These are phyloP conservation scores for Tribolium castaneum DNA, from an alignment of 1,140 invertebrate genomes.

Conservation along the genomic window DNA sequence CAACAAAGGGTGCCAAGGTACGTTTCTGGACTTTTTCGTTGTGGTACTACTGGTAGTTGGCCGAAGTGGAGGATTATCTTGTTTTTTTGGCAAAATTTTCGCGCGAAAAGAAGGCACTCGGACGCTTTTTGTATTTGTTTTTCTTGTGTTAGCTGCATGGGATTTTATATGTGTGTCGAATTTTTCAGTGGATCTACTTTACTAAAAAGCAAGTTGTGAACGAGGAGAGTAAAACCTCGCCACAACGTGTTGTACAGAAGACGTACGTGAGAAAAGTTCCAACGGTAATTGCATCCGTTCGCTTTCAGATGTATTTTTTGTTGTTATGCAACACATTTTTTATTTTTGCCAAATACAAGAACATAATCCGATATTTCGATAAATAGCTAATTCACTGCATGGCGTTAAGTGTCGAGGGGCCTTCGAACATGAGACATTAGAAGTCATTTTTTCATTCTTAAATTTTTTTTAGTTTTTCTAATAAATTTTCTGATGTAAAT, in stretches of 20 bases:
- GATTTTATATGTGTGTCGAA: neutral
- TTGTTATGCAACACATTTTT: neutral
- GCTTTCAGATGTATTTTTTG: neutral
- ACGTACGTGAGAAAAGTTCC: neutral
- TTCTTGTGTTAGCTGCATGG: neutral
- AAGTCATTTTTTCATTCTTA: too few relatives aligned
- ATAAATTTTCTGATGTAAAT: too few relatives aligned
- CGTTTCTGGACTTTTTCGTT: conserved; percentile 52
- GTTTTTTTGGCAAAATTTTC: conserved; percentile 12
- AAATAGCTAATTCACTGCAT: conserved; percentile 21
- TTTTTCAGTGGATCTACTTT: conserved; percentile 25
- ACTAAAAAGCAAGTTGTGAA: conserved; percentile 20
- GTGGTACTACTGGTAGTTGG: conserved; percentile 23
- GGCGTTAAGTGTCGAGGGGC: neutral
- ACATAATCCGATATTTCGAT: neutral
- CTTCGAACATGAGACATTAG: neutral
- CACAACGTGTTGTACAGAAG: conserved; percentile 13
- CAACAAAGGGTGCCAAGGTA: conserved; percentile 68
- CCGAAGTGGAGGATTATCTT: neutral
- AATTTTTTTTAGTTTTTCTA: neutral
- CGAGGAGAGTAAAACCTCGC: conserved; percentile 3
- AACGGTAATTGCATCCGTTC: conserved; percentile 5
- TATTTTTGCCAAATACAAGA: conserved; percentile 4
- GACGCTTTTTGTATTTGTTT: neutral
- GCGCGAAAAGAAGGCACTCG: neutral